phyloP scores from a whole-genome alignment of 1,140 invertebrate genomes.

The Nasonia giraulti region DNA sequence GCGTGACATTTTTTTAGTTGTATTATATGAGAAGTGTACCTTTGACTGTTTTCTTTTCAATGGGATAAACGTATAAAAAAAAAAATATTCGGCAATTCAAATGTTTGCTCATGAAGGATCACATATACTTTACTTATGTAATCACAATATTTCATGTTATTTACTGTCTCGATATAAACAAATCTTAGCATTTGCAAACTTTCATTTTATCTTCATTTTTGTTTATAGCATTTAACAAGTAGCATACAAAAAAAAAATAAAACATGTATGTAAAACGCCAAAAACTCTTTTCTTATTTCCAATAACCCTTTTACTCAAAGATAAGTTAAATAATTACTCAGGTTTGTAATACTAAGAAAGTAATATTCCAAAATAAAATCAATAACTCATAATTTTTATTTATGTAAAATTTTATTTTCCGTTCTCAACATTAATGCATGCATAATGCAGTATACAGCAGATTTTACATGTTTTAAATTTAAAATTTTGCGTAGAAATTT shows the following conservation, averaged over 20 bases:
- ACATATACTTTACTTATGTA: slow-evolving; percentile 46
- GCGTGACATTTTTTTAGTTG: slow-evolving; percentile 38
- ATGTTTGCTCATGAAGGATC: slow-evolving; percentile 51
- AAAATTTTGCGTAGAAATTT: slow-evolving; percentile 29
- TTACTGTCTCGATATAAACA: slow-evolving; percentile 49
- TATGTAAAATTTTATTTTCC: slow-evolving; percentile 53
- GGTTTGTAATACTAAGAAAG: neutral
- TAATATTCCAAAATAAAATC: neutral
- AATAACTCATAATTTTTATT: neutral
- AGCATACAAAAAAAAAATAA: slow-evolving; percentile 56
- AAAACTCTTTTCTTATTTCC: slow-evolving; percentile 38
- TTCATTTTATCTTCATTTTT: slow-evolving; percentile 58
- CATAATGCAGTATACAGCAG: slow-evolving; percentile 48
- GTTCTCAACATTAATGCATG: slow-evolving; percentile 47
- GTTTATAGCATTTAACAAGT: slow-evolving; percentile 65
- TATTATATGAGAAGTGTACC: slow-evolving; percentile 32
- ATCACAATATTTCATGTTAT: slow-evolving; percentile 41
- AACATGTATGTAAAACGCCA: slow-evolving; percentile 60
- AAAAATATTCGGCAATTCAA: slow-evolving; percentile 49
- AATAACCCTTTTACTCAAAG: neutral
- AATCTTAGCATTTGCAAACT: slow-evolving; percentile 64
- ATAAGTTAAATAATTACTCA: neutral
- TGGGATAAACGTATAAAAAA: slow-evolving; percentile 35
- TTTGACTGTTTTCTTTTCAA: slow-evolving; percentile 40
- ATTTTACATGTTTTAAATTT: slow-evolving; percentile 38